Conservation (phyloP, 2,888 invertebrate species). For the Calameuta pallipes region DNA sequence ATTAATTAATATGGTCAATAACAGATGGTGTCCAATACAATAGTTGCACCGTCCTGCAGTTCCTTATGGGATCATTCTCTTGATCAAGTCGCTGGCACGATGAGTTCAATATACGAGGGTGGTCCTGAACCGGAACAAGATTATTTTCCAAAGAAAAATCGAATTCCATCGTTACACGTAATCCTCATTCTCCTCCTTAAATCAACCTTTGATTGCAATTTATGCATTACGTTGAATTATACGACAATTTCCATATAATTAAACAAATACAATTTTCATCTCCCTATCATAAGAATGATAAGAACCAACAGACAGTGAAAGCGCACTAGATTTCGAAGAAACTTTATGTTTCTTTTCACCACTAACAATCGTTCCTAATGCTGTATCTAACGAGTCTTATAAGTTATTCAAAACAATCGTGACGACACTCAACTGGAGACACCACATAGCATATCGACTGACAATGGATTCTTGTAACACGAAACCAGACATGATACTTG, state of each 20-base stretch:
- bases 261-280: neutral
- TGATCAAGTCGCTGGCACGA: constrained; percentile 34
- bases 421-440: neutral
- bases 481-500: neutral
- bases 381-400: neutral
- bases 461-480: neutral
- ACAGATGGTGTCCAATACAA: constrained; percentile 34
- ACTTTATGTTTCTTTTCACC: neutral
- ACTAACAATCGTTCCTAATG: neutral
- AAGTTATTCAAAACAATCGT: neutral
- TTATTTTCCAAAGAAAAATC: constrained; percentile 37
- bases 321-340: neutral
- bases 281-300: neutral
- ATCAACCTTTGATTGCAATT: neutral
- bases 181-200: neutral
- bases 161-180: constrained; percentile 34
- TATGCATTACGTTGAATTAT: neutral
- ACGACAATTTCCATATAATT: neutral
- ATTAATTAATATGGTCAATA: constrained; percentile 1
- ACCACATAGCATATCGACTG: neutral
- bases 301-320: neutral
- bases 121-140: constrained; percentile 35
- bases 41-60: constrained; percentile 34
- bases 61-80: constrained; percentile 45
- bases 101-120: constrained; percentile 34